Base-by-base conservation (phyloP, 2,888 invertebrate species). In the Encarsia formosa region DNA sequence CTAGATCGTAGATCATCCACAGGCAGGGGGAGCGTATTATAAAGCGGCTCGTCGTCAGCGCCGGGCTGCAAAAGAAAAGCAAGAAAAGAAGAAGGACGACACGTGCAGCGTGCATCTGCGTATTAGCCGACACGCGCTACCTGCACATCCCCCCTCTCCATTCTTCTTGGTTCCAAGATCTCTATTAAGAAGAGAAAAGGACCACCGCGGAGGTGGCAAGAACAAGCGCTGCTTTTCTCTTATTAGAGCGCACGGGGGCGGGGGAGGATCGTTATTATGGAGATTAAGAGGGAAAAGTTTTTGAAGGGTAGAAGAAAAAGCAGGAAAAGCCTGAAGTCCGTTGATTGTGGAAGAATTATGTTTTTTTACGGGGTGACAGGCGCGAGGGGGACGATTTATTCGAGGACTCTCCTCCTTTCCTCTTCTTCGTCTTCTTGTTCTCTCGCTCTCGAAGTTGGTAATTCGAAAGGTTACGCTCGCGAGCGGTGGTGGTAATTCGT, bases 331-430 rank as follows among this genome's bases (percentile, higher is more conserved):
- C n/a, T 41, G 45, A 37, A 55, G 48, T 49, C 35, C 49, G 40
- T 55, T 55, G 51, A 52, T 55, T 52, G 49, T 47, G 39, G 15
- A 29, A 52, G 51, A 51, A 55, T 51, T 51, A 51, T 51, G 51
- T 45, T 55, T 54, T 49, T 45, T 39, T 16, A 38, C 22, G 34
- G n/a, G 44, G 20, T 48, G 45, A 47, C 54, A 47, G 24, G 18
- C 42, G 16, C 43, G 35, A n/a, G n/a, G 16, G 37, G 31, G 9
- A 32, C 41, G 52, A 55, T 52, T 55, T 52, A 52, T 55, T 49
- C 20, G 26, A 23, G 23, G 20, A 43, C 26, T 23, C 47, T 41
- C 37, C n/a, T n/a, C n/a, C n/a, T n/a, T n/a, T n/a, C n/a, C n/a
- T n/a, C n/a, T n/a, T n/a, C n/a, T n/a, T n/a, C n/a, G n/a, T n/a